Evolutionary conservation across 2,113 vertebrate genomes (phyloP).

Genomic region (Melanerpes aurifrons): DNA sequence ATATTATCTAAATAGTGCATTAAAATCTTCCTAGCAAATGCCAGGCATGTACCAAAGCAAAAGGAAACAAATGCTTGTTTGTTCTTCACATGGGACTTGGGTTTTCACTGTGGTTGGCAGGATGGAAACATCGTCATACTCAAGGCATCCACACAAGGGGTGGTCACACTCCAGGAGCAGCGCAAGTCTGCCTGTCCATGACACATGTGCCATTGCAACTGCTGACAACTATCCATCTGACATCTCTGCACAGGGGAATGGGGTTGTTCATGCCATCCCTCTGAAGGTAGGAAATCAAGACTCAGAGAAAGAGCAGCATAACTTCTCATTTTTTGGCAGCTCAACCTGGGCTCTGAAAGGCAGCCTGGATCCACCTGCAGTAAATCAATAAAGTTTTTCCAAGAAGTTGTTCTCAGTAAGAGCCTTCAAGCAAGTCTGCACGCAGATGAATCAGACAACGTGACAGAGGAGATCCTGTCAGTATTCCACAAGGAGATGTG

Average conservation of each 20-base stretch:
- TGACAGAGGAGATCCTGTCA: background rate
- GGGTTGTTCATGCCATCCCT: accelerated
- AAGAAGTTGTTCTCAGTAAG: background rate
- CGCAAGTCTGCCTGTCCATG: background rate
- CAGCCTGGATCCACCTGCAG: background rate
- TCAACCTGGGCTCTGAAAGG: background rate
- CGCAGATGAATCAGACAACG: background rate
- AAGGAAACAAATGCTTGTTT: conserved; percentile 34
- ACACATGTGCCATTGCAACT: background rate
- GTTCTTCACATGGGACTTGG: background rate
- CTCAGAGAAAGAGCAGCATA: background rate
- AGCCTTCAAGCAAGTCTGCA: background rate
- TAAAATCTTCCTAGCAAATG: conserved; percentile 29
- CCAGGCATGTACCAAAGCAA: background rate
- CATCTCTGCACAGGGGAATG: accelerated
- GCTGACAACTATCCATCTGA: background rate
- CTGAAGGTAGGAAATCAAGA: background rate
- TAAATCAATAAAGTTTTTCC: background rate
- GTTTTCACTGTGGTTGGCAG: background rate
- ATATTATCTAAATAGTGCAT: conserved; percentile 21
- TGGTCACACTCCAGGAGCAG: background rate
- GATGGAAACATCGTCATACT: background rate
- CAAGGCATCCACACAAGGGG: accelerated
- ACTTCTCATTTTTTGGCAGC: background rate
- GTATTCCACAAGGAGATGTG: background rate